phyloP scores from a whole-genome alignment of 2,113 vertebrate genomes.

The Dissostichus mawsoni region DNA sequence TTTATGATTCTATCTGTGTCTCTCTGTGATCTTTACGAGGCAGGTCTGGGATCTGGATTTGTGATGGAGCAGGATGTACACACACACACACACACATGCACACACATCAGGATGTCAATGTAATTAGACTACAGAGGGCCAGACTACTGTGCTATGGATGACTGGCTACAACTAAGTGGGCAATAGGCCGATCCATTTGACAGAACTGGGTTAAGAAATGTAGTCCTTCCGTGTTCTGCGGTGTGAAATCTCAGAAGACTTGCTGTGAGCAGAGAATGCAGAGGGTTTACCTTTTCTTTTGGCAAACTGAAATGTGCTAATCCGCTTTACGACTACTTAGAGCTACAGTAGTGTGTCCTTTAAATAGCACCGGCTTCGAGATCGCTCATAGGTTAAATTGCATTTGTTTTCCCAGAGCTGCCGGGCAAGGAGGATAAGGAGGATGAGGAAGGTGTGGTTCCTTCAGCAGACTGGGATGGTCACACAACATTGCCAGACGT shows the following conservation, averaged over 20 bases:
- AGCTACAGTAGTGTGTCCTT: conserved; percentile 6
- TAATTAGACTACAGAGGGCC: conserved; percentile 71
- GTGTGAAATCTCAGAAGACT: conserved; percentile 53
- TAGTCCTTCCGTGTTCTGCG: conserved; percentile 41
- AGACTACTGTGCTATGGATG: conserved; percentile 61
- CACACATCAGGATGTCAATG: conserved; percentile 54
- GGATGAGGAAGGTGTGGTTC: conserved; percentile 42
- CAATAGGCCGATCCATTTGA: conserved; percentile 68
- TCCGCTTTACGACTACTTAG: conserved; percentile 24
- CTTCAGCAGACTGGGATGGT: conserved; percentile 9
- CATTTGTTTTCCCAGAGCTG: conserved; percentile 63
- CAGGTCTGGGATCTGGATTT: conserved; percentile 26
- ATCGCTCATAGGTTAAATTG: conserved; percentile 50
- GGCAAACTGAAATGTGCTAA: conserved; percentile 22
- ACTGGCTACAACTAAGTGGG: conserved; percentile 66
- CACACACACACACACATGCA: conserved; percentile 30
- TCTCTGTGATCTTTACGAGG: conserved; percentile 7
- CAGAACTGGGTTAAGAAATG: conserved; percentile 82
- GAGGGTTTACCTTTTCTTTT: conserved; percentile 44
- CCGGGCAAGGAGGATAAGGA: conserved; percentile 38
- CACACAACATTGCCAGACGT: conserved; percentile 27
- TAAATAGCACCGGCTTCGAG: conserved; percentile 34
- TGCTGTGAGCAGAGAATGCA: conserved; percentile 18
- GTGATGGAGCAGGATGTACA: conserved; percentile 33
- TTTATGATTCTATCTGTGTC: neutral